Conservation (phyloP, 1,140 invertebrate species). For the Helicoverpa armigera region DNA sequence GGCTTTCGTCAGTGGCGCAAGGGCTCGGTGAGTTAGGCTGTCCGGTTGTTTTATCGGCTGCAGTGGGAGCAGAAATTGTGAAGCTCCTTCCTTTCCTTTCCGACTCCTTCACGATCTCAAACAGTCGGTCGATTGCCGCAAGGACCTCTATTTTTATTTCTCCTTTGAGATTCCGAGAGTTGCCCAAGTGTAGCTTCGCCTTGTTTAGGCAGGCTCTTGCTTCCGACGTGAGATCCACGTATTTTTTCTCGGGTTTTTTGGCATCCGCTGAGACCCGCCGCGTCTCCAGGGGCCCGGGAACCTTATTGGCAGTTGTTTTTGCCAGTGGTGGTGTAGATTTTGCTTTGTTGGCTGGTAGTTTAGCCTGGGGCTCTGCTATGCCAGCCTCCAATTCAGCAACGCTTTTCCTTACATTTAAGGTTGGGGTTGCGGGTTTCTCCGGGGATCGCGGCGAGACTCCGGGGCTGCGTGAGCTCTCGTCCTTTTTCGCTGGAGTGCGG, state of each 20-base stretch:
- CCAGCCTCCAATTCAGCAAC: not conserved
- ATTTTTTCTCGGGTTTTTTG: not conserved
- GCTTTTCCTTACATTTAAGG: not conserved
- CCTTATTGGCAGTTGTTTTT: not conserved
- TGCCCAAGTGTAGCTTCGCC: conserved; percentile 44
- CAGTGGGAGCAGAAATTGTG: too few relatives aligned
- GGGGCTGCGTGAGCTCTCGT: not conserved
- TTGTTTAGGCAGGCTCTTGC: conserved; percentile 48
- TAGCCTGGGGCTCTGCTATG: not conserved
- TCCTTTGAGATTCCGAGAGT: conserved; percentile 48
- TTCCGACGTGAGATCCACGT: conserved; percentile 36
- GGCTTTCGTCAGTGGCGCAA: not conserved
- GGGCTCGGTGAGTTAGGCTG: not conserved
- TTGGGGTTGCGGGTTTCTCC: not conserved
- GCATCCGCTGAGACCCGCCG: not conserved
- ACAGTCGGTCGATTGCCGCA: conserved; percentile 39
- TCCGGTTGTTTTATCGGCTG: not conserved
- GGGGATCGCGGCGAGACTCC: not conserved
- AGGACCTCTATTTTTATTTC: conserved; percentile 44
- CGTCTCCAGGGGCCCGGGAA: not conserved
- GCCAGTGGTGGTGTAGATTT: not conserved
- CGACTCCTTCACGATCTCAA: conserved; percentile 42
- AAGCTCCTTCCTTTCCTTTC: not conserved
- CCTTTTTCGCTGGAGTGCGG: not conserved
- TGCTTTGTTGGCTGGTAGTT: not conserved